phyloP scores from a whole-genome alignment of 2,888 invertebrate genomes.

The Lysandra coridon region DNA sequence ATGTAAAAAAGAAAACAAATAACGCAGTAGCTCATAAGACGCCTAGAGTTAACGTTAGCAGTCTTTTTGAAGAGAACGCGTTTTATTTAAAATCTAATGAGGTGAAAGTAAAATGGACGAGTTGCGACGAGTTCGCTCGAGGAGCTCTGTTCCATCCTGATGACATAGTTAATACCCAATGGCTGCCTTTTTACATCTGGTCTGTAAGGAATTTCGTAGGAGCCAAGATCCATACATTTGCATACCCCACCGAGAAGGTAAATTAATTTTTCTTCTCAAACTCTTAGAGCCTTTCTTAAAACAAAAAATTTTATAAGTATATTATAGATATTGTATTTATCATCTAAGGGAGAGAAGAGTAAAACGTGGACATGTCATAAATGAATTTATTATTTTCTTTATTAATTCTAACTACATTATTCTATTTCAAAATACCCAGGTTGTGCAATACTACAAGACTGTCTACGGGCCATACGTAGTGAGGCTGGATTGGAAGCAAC shows the following conservation, averaged over 20 bases:
- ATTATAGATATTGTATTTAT: too few species aligned
- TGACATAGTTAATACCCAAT: slow-evolving; percentile 55
- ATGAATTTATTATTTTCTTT: too few species aligned
- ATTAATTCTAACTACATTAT: too few species aligned
- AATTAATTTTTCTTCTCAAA: neutral
- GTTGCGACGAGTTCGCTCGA: slow-evolving; percentile 57
- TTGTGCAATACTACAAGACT: slow-evolving; percentile 50
- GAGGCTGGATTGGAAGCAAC: slow-evolving; percentile 56
- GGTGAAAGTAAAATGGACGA: slow-evolving; percentile 50
- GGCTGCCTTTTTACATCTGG: slow-evolving; percentile 66
- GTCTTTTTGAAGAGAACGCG: slow-evolving; percentile 36
- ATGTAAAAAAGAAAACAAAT: neutral
- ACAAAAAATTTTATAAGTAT: too few species aligned
- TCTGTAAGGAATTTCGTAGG: slow-evolving; percentile 36
- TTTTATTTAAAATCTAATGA: slow-evolving; percentile 39
- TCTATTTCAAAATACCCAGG: slow-evolving; percentile 42
- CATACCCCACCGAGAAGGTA: slow-evolving; percentile 57
- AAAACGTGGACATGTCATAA: too few species aligned
- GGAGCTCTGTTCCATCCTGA: slow-evolving; percentile 53
- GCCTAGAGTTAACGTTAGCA: neutral
- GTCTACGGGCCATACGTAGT: slow-evolving; percentile 45
- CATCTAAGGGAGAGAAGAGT: too few species aligned
- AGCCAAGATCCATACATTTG: slow-evolving; percentile 51
- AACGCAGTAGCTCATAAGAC: neutral
- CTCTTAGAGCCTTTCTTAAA: too few species aligned